phyloP scores from a whole-genome alignment of 2,113 vertebrate species.

The Pygoscelis antarcticus region DNA sequence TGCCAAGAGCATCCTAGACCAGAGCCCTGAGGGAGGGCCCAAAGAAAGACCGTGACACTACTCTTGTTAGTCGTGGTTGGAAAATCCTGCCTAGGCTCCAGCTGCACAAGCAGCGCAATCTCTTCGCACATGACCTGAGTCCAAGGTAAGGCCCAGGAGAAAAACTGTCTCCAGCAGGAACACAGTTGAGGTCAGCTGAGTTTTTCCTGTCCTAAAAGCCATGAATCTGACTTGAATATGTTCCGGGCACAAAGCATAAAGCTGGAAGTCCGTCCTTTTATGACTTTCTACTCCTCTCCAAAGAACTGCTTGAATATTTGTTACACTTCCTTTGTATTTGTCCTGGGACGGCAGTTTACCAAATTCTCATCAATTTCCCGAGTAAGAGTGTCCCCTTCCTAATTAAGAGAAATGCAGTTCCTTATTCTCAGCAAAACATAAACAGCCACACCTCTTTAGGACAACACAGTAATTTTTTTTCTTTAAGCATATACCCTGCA shows the following conservation, averaged over 20 bases:
- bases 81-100: neutral
- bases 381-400: neutral
- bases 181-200: neutral
- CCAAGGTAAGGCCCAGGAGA: neutral
- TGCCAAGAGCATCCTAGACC: neutral
- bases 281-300: neutral
- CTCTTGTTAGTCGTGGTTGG: neutral
- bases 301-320: neutral
- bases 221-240: neutral
- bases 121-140: slow-evolving; percentile 3
- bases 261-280: neutral
- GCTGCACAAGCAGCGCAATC: neutral
- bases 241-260: neutral
- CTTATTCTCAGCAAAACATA: neutral
- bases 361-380: neutral
- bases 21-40: neutral
- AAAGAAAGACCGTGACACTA: neutral
- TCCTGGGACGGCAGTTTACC: neutral
- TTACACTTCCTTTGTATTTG: neutral
- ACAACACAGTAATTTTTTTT: neutral
- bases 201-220: neutral
- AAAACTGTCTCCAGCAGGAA: neutral
- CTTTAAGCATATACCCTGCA: neutral
- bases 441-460: neutral
- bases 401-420: neutral